phyloP scores from a whole-genome alignment of 2,113 vertebrate genomes.

The Girardinichthys multiradiatus region DNA sequence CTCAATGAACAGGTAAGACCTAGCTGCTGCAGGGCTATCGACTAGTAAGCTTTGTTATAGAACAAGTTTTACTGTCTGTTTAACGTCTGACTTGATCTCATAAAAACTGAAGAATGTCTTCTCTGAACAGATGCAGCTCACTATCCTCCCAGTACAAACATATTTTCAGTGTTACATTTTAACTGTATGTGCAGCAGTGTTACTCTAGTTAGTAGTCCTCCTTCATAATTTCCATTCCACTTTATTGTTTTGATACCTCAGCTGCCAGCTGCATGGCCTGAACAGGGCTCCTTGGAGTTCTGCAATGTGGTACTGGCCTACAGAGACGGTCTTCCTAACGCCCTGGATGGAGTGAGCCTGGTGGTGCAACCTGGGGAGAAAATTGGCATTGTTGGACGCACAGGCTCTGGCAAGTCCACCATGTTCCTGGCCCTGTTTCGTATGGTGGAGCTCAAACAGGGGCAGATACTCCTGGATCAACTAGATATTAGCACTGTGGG shows the following conservation, averaged over 20 bases:
- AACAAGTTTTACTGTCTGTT: too few relatives aligned
- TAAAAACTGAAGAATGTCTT: too few relatives aligned
- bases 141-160: too few relatives aligned
- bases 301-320: conserved; percentile 84
- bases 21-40: background rate
- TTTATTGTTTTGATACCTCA: conserved; percentile 39
- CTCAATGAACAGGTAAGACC: conserved; percentile 78
- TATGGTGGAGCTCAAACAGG: conserved; percentile 90
- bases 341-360: conserved; percentile 88
- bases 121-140: too few relatives aligned
- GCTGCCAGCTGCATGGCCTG: conserved; percentile 86
- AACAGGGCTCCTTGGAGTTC: conserved; percentile 87
- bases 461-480: conserved; percentile 88
- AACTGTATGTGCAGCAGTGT: too few relatives aligned
- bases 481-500: conserved; percentile 83
- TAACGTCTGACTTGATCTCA: too few relatives aligned
- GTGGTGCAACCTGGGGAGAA: conserved; percentile 88
- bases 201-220: too few relatives aligned
- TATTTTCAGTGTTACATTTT: too few relatives aligned
- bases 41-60: background rate
- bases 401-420: conserved; percentile 95
- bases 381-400: conserved; percentile 93
- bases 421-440: conserved; percentile 92
- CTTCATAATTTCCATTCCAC: background rate
- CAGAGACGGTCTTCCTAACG: conserved; percentile 87